phyloP scores from a whole-genome alignment of 2,797 vertebrate genomes.

The Cynopterus sphinx region DNA sequence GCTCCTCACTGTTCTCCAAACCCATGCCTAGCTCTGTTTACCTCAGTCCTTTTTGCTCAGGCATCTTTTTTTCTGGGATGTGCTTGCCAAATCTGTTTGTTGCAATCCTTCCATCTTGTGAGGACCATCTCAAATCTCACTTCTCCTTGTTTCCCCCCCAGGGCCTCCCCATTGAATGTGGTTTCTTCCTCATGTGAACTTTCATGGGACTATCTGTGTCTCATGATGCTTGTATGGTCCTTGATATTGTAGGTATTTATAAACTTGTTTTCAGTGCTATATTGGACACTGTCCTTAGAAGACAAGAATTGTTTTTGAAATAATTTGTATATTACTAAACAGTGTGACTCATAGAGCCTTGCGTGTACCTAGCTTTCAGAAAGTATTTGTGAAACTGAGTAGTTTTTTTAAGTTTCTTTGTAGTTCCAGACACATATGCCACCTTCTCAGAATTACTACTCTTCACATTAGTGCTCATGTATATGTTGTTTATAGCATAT shows the following conservation, averaged over 20 bases:
- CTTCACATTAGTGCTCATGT: background rate
- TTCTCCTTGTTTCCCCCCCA: background rate
- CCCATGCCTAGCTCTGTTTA: background rate
- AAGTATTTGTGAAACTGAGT: background rate
- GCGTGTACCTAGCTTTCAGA: background rate
- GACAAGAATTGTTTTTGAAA: background rate
- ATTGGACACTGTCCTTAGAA: background rate
- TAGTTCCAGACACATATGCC: background rate
- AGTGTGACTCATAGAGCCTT: background rate
- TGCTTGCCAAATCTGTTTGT: background rate
- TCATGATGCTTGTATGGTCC: background rate
- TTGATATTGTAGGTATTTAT: background rate
- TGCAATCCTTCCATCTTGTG: background rate
- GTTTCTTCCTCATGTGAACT: constrained; percentile 6
- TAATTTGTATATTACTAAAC: background rate
- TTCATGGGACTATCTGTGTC: background rate
- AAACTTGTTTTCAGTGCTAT: background rate
- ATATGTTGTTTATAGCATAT: background rate
- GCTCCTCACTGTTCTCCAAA: background rate
- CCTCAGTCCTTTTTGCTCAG: background rate
- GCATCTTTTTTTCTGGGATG: background rate
- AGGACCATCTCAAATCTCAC: background rate
- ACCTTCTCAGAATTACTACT: background rate
- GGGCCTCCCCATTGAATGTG: background rate
- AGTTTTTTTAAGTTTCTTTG: background rate